Percentiles rank a stretch among this genome's conserved stretches.
Evolutionary conservation across 2,113 vertebrate genomes (phyloP).

Genomic region (Esox niger): DNA sequence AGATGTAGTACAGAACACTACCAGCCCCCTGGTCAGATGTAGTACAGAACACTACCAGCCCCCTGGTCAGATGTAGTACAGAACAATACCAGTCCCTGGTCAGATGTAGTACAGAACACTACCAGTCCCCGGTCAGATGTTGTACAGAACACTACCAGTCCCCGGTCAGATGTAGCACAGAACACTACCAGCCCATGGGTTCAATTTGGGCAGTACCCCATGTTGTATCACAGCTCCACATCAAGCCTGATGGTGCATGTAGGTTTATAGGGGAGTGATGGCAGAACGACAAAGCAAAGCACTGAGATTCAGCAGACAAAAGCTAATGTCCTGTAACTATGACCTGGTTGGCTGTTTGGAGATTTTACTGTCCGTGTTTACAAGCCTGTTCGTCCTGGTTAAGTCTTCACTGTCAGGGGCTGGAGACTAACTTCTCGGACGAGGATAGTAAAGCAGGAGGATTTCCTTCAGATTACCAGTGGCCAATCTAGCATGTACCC

Average conservation of each 20-base stretch:
- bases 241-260: conserved; percentile 44
- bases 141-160: no score
- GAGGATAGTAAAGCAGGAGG: conserved; percentile 9
- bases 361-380: conserved; percentile 65
- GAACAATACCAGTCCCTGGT: no score
- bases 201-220: no score
- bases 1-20: no score
- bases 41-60: no score
- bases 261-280: conserved; percentile 28
- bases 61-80: no score
- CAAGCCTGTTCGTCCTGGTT: conserved; percentile 60
- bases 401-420: conserved; percentile 46
- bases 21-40: no score
- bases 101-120: no score
- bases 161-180: no score
- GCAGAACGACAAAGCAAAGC: conserved; percentile 23
- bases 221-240: conserved; percentile 13
- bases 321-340: conserved; percentile 63
- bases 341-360: conserved; percentile 51
- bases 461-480: conserved; percentile 30
- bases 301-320: conserved; percentile 52
- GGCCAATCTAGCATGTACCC: no score
- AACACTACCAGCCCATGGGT: no score
- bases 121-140: no score
- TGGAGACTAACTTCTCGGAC: conserved; percentile 14